Conservation (phyloP, 2,797 vertebrate species). For the Oreonectes daqikongensis region DNA sequence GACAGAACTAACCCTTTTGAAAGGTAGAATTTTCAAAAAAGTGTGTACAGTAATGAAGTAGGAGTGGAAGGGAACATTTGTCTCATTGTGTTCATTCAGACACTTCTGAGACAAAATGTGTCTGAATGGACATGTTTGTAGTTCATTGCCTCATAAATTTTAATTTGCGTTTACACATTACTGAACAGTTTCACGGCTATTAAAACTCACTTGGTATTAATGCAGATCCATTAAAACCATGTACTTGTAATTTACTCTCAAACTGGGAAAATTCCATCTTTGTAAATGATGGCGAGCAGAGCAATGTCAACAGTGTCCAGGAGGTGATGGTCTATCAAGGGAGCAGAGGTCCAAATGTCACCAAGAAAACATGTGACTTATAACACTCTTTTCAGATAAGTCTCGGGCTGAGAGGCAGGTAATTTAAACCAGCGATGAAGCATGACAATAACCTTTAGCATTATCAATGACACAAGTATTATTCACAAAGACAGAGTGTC, state of each 20-base stretch:
- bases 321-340: constrained; percentile 34
- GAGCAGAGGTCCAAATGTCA: constrained; percentile 48
- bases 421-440: constrained; percentile 47
- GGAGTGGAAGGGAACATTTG: too few relatives aligned
- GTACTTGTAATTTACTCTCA: neutral
- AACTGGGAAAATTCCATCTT: constrained; percentile 16
- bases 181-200: neutral
- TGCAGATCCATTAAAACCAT: neutral
- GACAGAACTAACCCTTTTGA: too few relatives aligned
- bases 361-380: constrained; percentile 44
- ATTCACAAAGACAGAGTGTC: constrained; percentile 52
- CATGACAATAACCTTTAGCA: constrained; percentile 51
- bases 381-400: constrained; percentile 38
- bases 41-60: too few relatives aligned
- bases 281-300: constrained; percentile 31
- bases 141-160: neutral
- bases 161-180: neutral
- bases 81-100: too few relatives aligned
- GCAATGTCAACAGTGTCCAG: constrained; percentile 37
- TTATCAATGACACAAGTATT: constrained; percentile 54
- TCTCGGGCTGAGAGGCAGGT: constrained; percentile 36
- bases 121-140: too few relatives aligned
- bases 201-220: neutral
- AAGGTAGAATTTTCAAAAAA: too few relatives aligned
- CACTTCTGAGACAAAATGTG: too few relatives aligned